These are phyloP conservation scores for Cassiopea andromeda DNA, from an alignment of 30 jellyfish, hydroid and myxozoan genomes.

Conservation along the genomic window DNA sequence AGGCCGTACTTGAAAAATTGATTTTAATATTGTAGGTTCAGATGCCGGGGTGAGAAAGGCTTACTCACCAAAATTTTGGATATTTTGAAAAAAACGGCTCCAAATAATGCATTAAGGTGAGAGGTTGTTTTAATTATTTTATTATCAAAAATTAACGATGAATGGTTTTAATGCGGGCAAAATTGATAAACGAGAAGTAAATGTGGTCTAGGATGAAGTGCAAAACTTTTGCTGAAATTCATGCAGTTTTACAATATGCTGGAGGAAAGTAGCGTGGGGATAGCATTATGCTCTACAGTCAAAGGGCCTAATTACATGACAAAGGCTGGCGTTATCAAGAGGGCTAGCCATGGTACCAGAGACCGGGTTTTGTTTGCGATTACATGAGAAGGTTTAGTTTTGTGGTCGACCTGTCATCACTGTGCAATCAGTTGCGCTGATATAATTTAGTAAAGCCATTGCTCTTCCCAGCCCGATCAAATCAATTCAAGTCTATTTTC, in stretches of 20 bases:
- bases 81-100: constrained; percentile 75
- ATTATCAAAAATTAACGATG: too few species aligned
- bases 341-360: not conserved
- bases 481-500: not conserved
- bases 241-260: too few species aligned
- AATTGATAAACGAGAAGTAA: too few species aligned
- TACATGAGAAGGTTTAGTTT: not conserved
- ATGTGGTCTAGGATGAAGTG: too few species aligned
- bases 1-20: not conserved
- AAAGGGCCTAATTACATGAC: not conserved
- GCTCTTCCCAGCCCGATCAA: not conserved
- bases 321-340: not conserved
- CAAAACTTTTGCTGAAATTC: too few species aligned
- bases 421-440: not conserved
- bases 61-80: constrained; percentile 85
- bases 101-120: constrained; percentile 95
- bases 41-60: constrained; percentile 95
- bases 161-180: too few species aligned
- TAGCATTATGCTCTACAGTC: too few species aligned
- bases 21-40: constrained; percentile 29
- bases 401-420: not conserved
- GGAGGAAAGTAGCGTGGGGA: too few species aligned
- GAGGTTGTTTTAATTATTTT: not conserved
- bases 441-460: not conserved
- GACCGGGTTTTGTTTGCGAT: not conserved